Evolutionary conservation across 2,113 vertebrate species (phyloP), one percentile per base, ranked within the genome.

Genomic region (Rattus rattus): DNA sequence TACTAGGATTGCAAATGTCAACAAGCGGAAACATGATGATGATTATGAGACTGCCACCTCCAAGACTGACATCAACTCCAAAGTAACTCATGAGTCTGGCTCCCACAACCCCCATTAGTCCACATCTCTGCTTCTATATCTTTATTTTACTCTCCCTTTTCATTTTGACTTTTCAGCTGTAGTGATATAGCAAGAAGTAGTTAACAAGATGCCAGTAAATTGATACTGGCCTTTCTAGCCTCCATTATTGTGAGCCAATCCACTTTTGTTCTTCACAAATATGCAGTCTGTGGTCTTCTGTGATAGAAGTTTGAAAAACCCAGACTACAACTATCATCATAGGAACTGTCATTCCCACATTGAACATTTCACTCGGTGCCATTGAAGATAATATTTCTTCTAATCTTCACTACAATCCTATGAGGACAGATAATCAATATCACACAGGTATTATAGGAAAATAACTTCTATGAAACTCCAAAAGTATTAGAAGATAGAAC

Each of bases 401-500:
- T 87, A 87, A 87, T 69, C 63, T 87, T 67, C 5, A 52, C 63
- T 52, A 39, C 43, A 87, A 36, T 69, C 30, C 47, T 87, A 33
- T 49, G 19, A 69, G 28, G 65, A 87, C 85, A 87, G 85, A 52
- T 87, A 87, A 69, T 87, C 85, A 87, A 87, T 87, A 87, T n/a
- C 85, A 87, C 59, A 28, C 47, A 67, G 17, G 19, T 30, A 70
- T 69, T 52, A 87, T 87, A 87, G 19, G 43, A 87, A 52, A 69
- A 67, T 69, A 36, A 52, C 65, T 69, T 70, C 5, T 19, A 19
- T 49, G 19, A 70, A 87, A 52, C 85, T 87, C 36, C 30, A 24
- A 36, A 87, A 52, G 43, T 69, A 87, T 36, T 5, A 69, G 47
- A 52, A 69, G 43, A 36, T 30, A 87, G 65, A 49, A 52, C 11